These are phyloP conservation scores for Pipistrellus pygmaeus DNA, from an alignment of 2,797 vertebrate species.

Conservation along the genomic window DNA sequence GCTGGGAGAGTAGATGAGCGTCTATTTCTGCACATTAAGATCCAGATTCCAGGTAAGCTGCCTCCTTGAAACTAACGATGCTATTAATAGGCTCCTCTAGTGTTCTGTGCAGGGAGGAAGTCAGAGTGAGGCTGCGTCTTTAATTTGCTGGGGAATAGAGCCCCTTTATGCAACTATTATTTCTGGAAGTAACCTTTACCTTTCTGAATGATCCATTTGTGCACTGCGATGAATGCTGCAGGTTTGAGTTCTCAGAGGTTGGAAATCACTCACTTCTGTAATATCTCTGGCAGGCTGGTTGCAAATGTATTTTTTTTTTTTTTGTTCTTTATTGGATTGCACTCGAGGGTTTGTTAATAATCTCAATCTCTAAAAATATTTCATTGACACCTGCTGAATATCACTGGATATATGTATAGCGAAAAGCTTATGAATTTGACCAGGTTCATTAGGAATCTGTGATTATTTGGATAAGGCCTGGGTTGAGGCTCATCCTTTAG, in stretches of 20 bases:
- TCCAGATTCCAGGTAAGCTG: slow-evolving; percentile 66
- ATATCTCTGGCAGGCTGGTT: slow-evolving; percentile 78
- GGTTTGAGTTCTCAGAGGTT: slow-evolving; percentile 71
- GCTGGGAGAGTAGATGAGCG: slow-evolving; percentile 71
- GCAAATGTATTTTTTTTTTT: slow-evolving; percentile 59
- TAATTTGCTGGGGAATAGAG: slow-evolving; percentile 78
- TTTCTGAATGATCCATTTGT: slow-evolving; percentile 80
- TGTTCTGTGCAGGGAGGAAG: slow-evolving; percentile 69
- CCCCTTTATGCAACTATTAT: slow-evolving; percentile 77
- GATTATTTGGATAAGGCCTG: slow-evolving; percentile 1
- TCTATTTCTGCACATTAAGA: slow-evolving; percentile 80
- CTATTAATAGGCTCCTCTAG: slow-evolving; percentile 81
- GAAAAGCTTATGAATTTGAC: slow-evolving; percentile 56
- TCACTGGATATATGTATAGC: slow-evolving; percentile 13
- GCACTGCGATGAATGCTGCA: slow-evolving; percentile 69
- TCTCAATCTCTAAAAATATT: slow-evolving; percentile 32
- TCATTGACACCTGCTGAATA: slow-evolving; percentile 5
- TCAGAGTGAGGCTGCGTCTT: slow-evolving; percentile 69
- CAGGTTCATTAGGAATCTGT: background rate
- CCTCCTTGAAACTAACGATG: slow-evolving; percentile 80
- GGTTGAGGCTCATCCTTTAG: slow-evolving; percentile 39
- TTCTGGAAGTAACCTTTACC: slow-evolving; percentile 80
- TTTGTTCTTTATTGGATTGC: slow-evolving; percentile 47
- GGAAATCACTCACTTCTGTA: slow-evolving; percentile 78
- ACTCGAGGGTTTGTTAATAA: slow-evolving; percentile 55